Evolutionary conservation across 2,888 invertebrate genomes (phyloP), one percentile per base, ranked within the genome.

Genomic region (Mythimna impura): DNA sequence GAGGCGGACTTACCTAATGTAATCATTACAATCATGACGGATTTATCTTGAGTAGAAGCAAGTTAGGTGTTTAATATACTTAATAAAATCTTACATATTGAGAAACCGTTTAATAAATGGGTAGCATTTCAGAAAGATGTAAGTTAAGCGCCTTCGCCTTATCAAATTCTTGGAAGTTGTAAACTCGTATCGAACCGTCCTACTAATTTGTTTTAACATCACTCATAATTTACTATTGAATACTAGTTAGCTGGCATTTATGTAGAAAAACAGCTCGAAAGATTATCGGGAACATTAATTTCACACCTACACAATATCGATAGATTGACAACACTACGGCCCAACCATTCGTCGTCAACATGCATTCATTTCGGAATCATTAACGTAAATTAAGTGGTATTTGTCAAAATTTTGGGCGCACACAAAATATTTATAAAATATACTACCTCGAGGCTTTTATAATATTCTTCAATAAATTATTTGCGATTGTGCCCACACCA

Each of bases 311-410:
- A 82, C 86, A 74, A 58, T 71, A 89, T 90, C 89, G 89, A 89
- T 76, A 71, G 43, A 62, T 68, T 66, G 79, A 79, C 93, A 90
- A 69, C 93, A 91, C 93, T 94, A 92, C 77, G 78, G 70, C 65
- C 81, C 85, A 83, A 75, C 91, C 92, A 92, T 94, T 91, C 90
- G 89, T 92, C 90, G 91, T 91, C 91, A 89, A 90, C 87, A 87
- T 91, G 93, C 94, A 94, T 94, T 93, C 91, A 94, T 94, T 94
- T 92, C 81, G 92, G 90, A 92, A 94, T 96, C 94, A 95, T 95
- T 96, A 95, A 94, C 93, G 93, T 93, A 94, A 95, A 96, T 96
- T 95, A 95, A 96, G 95, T 94, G 92, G 94, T 95, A 95, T 96
- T 95, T 95, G 95, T 95, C 95, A 94, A 94, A 94, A 93, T 90